Evolutionary conservation across 2,888 invertebrate species (phyloP), one percentile per base, ranked within the genome.

Genomic region (Pecten maximus): DNA sequence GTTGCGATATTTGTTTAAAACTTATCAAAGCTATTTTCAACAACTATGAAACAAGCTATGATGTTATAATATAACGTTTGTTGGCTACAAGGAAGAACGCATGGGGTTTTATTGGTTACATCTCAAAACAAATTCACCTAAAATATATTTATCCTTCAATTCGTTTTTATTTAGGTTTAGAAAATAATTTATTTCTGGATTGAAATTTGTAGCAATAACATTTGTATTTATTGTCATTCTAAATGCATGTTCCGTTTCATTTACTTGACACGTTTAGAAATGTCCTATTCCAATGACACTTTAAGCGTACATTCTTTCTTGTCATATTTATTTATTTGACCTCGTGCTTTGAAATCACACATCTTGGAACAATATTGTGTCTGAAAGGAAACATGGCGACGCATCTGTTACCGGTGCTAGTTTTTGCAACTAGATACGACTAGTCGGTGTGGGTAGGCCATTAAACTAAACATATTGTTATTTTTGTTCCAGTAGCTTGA

Each of bases 331-430:
- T 74, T 74, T 74, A 74, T 74, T 35, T 74, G 74, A 74, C 74
- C 74, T 74, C 74, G 74, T 74, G 74, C 74, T 28, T 74, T 74
- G 35, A 74, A 74, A 74, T 74, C 74, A 74, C 74, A 74, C 74
- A 74, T 74, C 74, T 74, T 74, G 74, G 74, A 74, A 74, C 74
- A 74, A 74, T 74, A 74, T 74, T 74, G 74, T 74, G 74, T 35
- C 74, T 74, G 74, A 74, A 74, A 74, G 74, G 74, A 35, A 74
- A 74, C 74, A 74, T 74, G 74, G 74, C 74, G 74, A 35, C 74
- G 74, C 74, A 74, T 74, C 74, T 74, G 74, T 74, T 74, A 74
- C 74, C 74, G 35, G 74, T 74, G 35, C 74, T 74, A 1, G 28
- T 35, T 74, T 54, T 74, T 74, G 74, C 74, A 74, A 74, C 74